phyloP scores from a whole-genome alignment of 2,888 invertebrate species.

The Rosalia funebris region DNA sequence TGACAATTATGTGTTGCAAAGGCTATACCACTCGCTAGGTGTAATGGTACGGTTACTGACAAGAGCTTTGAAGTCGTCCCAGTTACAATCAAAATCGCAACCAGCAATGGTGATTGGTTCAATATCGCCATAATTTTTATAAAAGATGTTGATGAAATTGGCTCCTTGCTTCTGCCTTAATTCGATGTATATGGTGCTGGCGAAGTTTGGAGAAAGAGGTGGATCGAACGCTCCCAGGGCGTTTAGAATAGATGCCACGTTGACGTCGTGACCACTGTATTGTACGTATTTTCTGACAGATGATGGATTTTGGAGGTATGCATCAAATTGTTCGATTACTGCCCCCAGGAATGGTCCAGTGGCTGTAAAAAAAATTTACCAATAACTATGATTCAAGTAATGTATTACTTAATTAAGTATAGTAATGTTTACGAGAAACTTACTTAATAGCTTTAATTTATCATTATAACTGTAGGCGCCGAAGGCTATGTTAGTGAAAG shows the following conservation, averaged over 20 bases:
- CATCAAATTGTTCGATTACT: conserved; percentile 14
- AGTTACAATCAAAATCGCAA: conserved; percentile 18
- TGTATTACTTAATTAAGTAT: too few species aligned
- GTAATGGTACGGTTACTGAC: conserved; percentile 3
- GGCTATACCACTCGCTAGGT: background rate
- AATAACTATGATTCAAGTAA: background rate
- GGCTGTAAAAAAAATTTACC: conserved; percentile 49
- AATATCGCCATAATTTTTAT: conserved; percentile 16
- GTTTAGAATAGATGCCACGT: conserved; percentile 24
- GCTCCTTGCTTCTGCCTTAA: background rate
- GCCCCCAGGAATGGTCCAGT: conserved; percentile 56
- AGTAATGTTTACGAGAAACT: too few species aligned
- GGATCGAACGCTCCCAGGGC: conserved; percentile 26
- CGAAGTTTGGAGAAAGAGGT: conserved; percentile 17
- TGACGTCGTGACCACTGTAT: conserved; percentile 33
- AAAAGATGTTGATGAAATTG: conserved; percentile 21
- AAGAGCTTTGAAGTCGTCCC: conserved; percentile 13
- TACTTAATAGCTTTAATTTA: background rate
- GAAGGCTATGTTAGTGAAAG: background rate
- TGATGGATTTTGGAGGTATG: background rate
- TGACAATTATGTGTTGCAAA: too few species aligned
- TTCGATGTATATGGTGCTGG: conserved; percentile 31
- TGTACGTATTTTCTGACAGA: conserved; percentile 20
- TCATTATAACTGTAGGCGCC: background rate
- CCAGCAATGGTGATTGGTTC: conserved; percentile 14